Conservation (phyloP, 2,113 vertebrate genomes). For the Eidolon helvum region DNA sequence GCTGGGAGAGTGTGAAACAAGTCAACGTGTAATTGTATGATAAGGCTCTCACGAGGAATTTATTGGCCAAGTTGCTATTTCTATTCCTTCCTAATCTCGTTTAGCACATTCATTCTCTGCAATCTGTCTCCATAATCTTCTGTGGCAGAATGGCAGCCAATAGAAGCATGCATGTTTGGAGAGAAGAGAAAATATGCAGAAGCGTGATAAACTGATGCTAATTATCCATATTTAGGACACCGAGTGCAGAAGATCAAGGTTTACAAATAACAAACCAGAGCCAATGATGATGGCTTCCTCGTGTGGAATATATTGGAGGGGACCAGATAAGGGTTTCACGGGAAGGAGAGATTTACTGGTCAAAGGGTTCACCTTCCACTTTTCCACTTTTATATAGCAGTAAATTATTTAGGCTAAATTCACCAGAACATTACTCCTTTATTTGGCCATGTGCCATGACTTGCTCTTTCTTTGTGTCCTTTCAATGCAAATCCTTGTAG, state of each 20-base stretch:
- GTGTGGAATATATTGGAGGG: conserved; percentile 94
- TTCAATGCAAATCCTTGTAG: conserved; percentile 94
- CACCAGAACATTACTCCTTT: conserved; percentile 96
- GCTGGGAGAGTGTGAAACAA: conserved; percentile 99
- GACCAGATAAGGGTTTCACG: conserved; percentile 97
- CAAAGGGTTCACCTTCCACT: conserved; percentile 92
- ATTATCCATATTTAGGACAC: conserved; percentile 99
- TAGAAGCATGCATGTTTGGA: conserved; percentile 94
- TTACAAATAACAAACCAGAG: conserved; percentile 94
- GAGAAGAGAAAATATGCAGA: conserved; percentile 98
- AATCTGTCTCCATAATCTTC: conserved; percentile 99
- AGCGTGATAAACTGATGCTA: conserved; percentile 99
- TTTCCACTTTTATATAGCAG: conserved; percentile 87
- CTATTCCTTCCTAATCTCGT: conserved; percentile 99
- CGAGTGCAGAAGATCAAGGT: conserved; percentile 99
- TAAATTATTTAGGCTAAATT: conserved; percentile 97
- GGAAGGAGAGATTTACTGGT: conserved; percentile 98
- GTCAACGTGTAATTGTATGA: conserved; percentile 99
- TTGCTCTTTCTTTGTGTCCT: conserved; percentile 91
- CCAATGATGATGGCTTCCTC: conserved; percentile 93
- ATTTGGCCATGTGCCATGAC: conserved; percentile 92
- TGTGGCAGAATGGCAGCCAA: conserved; percentile 97
- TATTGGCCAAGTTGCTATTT: conserved; percentile 99
- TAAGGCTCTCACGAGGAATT: conserved; percentile 99
- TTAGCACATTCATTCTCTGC: conserved; percentile 99